Conservation (phyloP, 2,113 vertebrate species). For the Microcebus tavaratra region DNA sequence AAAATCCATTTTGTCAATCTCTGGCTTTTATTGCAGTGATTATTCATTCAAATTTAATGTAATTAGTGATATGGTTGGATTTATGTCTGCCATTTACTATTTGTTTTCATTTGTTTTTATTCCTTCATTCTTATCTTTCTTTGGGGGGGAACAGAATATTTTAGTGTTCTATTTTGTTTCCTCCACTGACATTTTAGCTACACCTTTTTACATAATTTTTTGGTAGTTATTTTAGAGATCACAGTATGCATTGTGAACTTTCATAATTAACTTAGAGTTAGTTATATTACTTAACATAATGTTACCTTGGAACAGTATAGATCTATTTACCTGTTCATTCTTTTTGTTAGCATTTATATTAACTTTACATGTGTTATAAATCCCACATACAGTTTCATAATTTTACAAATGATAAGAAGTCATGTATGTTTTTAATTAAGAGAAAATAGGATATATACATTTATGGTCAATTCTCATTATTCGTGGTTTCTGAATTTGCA, state of each 20-base stretch:
- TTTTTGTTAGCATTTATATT: not conserved
- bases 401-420: not conserved
- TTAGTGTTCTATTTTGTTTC: not conserved
- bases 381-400: not conserved
- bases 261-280: not conserved
- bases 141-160: not conserved
- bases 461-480: not conserved
- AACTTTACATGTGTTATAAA: not conserved
- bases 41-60: not conserved
- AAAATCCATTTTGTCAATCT: not conserved
- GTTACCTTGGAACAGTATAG: not conserved
- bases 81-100: not conserved
- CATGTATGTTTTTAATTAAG: not conserved
- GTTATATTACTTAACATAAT: not conserved
- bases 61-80: not conserved
- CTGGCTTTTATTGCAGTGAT: not conserved
- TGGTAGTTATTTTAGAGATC: not conserved
- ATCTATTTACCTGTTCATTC: not conserved
- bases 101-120: slow-evolving; percentile 30
- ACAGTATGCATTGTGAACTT: not conserved
- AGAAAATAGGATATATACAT: not conserved
- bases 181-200: not conserved
- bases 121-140: not conserved
- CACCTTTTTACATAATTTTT: not conserved
- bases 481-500: not conserved